A percentile compares a stretch with the other conserved stretches of the same genome.
Conservation (phyloP, 2,888 invertebrate species). For the Bombylius major region DNA sequence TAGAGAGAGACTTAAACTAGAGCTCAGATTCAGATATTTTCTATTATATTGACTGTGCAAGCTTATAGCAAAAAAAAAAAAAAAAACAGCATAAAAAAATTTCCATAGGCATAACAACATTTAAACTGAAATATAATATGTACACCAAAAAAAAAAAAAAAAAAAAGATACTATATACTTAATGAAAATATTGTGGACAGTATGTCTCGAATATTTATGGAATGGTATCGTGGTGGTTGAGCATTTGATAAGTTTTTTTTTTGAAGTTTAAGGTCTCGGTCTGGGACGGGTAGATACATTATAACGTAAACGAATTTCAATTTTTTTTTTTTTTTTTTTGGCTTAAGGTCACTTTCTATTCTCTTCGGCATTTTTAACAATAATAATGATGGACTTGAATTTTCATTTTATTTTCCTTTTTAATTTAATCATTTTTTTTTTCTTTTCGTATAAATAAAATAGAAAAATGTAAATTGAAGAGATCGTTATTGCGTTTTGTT, state of each 20-base stretch:
- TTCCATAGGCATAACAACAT: too few species aligned
- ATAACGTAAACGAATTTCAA: not conserved
- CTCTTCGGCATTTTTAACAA: not conserved
- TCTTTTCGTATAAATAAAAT: not conserved
- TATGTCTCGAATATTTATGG: too few species aligned
- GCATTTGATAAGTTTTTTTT: too few species aligned
- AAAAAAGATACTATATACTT: too few species aligned
- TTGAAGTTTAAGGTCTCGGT: not conserved
- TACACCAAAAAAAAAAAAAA: not conserved
- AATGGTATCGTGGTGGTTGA: too few species aligned
- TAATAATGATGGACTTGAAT: not conserved
- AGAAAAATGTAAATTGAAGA: conserved; percentile 1
- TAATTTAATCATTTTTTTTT: not conserved
- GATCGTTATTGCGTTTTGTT: not conserved
- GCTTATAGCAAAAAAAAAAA: too few species aligned
- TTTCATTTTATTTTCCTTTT: not conserved
- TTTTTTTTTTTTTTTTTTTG: not conserved
- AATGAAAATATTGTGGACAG: too few species aligned
- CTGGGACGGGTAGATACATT: not conserved
- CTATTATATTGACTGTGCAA: too few species aligned
- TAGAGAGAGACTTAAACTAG: too few species aligned
- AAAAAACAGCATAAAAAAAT: too few species aligned
- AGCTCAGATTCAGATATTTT: too few species aligned
- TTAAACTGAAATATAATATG: not conserved
- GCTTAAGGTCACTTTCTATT: conserved; percentile 2